Percentiles rank a stretch among this genome's conserved stretches.
Conservation (phyloP, 2,888 invertebrate genomes). For the Keiferia lycopersicella region DNA sequence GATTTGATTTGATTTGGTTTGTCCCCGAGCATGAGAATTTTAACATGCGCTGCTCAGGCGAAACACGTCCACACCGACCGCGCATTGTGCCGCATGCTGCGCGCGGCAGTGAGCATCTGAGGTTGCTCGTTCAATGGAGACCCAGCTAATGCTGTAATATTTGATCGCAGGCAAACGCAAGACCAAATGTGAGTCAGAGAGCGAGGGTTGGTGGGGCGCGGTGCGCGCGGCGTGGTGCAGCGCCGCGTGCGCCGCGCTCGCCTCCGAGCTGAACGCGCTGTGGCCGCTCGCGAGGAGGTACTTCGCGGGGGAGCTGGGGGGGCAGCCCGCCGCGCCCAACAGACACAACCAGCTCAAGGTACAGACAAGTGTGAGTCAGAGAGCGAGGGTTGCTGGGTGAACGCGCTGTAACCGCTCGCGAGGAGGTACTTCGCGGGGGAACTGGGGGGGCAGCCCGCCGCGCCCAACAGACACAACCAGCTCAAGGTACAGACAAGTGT, state of each 20-base stretch:
- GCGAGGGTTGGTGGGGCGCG: constrained; percentile 52
- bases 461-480: too few species aligned
- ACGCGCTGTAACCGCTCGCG: background rate
- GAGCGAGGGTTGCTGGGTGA: background rate
- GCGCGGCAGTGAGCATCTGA: too few species aligned
- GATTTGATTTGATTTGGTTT: too few species aligned
- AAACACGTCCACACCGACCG: too few species aligned
- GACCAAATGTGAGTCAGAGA: constrained; percentile 42
- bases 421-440: constrained; percentile 56
- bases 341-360: constrained; percentile 90
- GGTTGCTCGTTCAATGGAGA: too few species aligned
- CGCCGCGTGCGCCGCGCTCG: constrained; percentile 68
- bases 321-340: constrained; percentile 84
- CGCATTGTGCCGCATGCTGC: too few species aligned
- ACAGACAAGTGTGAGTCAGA: too few species aligned
- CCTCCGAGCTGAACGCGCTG: constrained; percentile 88
- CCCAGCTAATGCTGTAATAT: too few species aligned
- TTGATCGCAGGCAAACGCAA: constrained; percentile 53
- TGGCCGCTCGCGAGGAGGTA: constrained; percentile 98
- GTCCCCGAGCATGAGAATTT: too few species aligned
- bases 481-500: too few species aligned
- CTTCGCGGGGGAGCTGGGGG: constrained; percentile 92
- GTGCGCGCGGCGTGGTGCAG: constrained; percentile 66
- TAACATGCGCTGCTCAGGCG: too few species aligned
- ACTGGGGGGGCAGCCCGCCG: too few species aligned